Percentiles rank a stretch among this genome's conserved stretches.
phyloP scores from a whole-genome alignment of 1,140 invertebrate species.

The Macrotrachela quadricornifera region DNA sequence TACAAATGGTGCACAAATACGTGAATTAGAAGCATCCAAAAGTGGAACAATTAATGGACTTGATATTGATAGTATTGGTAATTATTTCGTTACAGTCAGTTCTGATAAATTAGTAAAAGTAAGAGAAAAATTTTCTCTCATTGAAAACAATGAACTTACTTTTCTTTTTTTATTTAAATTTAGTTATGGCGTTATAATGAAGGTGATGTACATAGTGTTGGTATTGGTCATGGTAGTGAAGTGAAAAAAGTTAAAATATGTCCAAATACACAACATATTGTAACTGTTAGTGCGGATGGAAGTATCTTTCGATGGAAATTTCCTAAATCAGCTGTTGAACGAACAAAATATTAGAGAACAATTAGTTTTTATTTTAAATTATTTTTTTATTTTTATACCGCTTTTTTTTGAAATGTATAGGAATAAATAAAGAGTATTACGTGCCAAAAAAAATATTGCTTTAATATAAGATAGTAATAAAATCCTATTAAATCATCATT shows the following conservation, averaged over 20 bases:
- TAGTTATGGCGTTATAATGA: conserved; percentile 54
- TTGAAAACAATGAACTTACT: no score
- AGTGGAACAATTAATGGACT: conserved; percentile 54
- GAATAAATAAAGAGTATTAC: no score
- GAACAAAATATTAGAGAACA: no score
- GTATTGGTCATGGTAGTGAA: conserved; percentile 52
- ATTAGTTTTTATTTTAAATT: no score
- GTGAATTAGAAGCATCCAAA: conserved; percentile 58
- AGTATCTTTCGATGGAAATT: conserved; percentile 57
- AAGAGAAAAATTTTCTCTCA: no score
- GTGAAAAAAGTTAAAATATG: conserved; percentile 50
- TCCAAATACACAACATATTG: conserved; percentile 43
- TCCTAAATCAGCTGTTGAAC: conserved; percentile 22
- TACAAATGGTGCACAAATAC: conserved; percentile 47
- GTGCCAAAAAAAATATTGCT: no score
- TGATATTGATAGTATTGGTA: conserved; percentile 47
- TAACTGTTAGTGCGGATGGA: conserved; percentile 55
- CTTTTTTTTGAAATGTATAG: no score
- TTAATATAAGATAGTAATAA: no score
- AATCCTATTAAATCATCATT: no score
- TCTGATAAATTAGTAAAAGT: conserved; percentile 67
- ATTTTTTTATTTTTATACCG: no score
- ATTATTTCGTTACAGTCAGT: conserved; percentile 55
- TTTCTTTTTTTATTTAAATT: conserved; percentile 12
- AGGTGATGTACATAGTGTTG: conserved; percentile 50